A percentile compares a stretch with the other conserved stretches of the same genome.
Conservation (phyloP, 2,888 invertebrate genomes). For the Fabriciana adippe region DNA sequence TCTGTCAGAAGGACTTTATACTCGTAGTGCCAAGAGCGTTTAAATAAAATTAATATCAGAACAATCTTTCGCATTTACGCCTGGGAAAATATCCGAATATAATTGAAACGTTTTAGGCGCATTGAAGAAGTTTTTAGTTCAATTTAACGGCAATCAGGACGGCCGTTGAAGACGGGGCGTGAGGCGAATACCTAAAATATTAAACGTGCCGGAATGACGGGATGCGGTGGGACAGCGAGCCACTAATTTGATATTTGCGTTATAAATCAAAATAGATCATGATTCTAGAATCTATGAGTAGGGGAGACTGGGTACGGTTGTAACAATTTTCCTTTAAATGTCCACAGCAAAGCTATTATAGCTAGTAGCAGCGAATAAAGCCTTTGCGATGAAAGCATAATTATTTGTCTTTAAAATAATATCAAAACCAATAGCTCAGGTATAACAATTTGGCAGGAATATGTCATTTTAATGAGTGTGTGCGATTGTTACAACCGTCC, state of each 20-base stretch:
- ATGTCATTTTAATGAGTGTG: too few species aligned
- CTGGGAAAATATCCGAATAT: slow-evolving; percentile 62
- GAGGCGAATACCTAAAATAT: slow-evolving; percentile 78
- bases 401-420: too few species aligned
- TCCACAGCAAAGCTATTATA: too few species aligned
- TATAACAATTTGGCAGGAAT: too few species aligned
- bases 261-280: slow-evolving; percentile 41
- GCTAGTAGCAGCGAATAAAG: too few species aligned
- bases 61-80: slow-evolving; percentile 45
- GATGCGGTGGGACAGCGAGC: slow-evolving; percentile 58
- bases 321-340: too few species aligned
- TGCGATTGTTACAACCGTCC: too few species aligned
- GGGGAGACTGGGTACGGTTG: too few species aligned
- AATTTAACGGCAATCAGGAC: slow-evolving; percentile 82
- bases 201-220: slow-evolving; percentile 72
- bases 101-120: slow-evolving; percentile 77
- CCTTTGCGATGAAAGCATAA: too few species aligned
- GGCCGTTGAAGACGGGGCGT: slow-evolving; percentile 80
- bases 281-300: slow-evolving; percentile 26
- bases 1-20: slow-evolving; percentile 32
- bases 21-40: slow-evolving; percentile 34
- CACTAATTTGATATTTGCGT: slow-evolving; percentile 70
- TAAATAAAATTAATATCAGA: slow-evolving; percentile 37
- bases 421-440: too few species aligned
- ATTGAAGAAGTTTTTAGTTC: slow-evolving; percentile 82